A percentile compares a stretch with the other conserved stretches of the same genome.
These are phyloP conservation scores for Drosophila multiciliata DNA, from an alignment of 2,888 invertebrate species.

Conservation along the genomic window DNA sequence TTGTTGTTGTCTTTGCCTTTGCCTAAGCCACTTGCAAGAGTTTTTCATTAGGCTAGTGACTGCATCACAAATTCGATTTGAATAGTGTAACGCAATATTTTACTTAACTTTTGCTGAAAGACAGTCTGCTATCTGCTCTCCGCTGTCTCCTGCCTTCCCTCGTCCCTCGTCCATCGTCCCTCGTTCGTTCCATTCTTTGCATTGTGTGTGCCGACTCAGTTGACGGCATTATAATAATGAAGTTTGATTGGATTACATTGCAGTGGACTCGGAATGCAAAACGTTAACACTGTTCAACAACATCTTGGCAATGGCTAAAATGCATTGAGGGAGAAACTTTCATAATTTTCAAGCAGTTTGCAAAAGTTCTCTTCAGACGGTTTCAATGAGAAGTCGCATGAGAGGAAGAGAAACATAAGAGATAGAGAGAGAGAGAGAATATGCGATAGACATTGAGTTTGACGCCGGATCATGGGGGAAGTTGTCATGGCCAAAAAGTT, in stretches of 20 bases:
- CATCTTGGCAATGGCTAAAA: conserved; percentile 53
- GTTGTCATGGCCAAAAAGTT: conserved; percentile 76
- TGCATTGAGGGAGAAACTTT: conserved; percentile 67
- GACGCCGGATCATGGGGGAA: conserved; percentile 69
- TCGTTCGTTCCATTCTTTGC: conserved; percentile 28
- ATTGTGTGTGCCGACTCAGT: conserved; percentile 69
- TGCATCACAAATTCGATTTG: conserved; percentile 74
- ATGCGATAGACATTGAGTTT: conserved; percentile 32
- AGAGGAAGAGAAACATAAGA: neutral
- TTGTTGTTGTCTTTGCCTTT: conserved; percentile 14
- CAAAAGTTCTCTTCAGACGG: conserved; percentile 45
- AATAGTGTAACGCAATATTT: conserved; percentile 72
- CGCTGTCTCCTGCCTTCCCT: neutral
- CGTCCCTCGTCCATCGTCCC: conserved; percentile 3
- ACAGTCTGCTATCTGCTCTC: conserved; percentile 12
- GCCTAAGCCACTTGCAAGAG: conserved; percentile 49
- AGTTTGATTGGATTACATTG: conserved; percentile 79
- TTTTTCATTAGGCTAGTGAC: conserved; percentile 39
- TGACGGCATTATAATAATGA: conserved; percentile 76
- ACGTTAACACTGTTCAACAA: conserved; percentile 71
- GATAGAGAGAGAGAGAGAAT: neutral
- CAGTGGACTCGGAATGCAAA: conserved; percentile 75
- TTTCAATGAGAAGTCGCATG: conserved; percentile 4
- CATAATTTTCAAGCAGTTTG: conserved; percentile 76
- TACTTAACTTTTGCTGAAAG: conserved; percentile 57